These are phyloP conservation scores for Heliconius charithonia DNA, from an alignment of 2,888 invertebrate genomes.

Conservation along the genomic window DNA sequence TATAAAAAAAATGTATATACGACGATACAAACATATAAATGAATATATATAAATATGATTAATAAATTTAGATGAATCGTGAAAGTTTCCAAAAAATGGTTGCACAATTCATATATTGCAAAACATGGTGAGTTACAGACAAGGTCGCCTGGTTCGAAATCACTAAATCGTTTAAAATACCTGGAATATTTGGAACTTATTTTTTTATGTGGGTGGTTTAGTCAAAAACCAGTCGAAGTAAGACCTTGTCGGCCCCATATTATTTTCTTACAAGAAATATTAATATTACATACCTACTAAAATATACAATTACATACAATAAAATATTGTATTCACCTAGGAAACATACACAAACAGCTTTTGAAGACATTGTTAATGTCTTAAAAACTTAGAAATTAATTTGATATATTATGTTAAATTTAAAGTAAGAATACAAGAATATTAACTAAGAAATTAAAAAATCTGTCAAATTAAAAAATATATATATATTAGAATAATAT, in stretches of 20 bases:
- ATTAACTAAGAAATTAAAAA: neutral
- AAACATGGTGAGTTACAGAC: conserved; percentile 61
- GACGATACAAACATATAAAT: neutral
- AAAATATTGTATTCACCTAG: neutral
- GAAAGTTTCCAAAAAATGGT: conserved; percentile 41
- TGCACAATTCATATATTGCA: conserved; percentile 64
- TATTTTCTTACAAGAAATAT: neutral
- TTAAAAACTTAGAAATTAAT: neutral
- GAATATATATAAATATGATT: neutral
- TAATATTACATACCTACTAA: neutral
- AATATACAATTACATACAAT: neutral
- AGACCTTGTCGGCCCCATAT: neutral
- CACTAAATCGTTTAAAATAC: conserved; percentile 51
- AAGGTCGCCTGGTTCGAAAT: conserved; percentile 60
- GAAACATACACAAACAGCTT: no score
- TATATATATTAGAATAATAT: neutral
- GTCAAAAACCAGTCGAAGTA: neutral
- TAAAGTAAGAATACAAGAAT: neutral
- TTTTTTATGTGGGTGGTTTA: neutral
- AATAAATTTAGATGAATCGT: neutral
- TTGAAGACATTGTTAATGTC: no score
- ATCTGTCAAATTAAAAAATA: neutral
- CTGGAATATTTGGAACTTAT: conserved; percentile 9
- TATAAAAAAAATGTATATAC: neutral
- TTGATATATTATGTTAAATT: neutral